These are phyloP conservation scores for Craterocephalus amniculus DNA, from an alignment of 2,797 vertebrate species.

Conservation along the genomic window DNA sequence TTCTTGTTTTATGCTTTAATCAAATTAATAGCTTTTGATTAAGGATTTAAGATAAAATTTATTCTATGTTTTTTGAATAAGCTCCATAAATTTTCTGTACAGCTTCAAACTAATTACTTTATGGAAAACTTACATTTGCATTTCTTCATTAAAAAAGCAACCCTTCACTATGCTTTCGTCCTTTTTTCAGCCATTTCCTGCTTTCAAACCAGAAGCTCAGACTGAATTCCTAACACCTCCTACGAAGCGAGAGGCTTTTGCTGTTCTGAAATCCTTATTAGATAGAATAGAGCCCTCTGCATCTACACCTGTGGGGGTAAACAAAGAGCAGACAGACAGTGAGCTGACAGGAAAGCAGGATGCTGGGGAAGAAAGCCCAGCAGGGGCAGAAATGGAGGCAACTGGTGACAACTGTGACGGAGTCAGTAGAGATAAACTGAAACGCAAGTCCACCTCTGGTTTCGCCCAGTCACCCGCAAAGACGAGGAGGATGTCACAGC, in stretches of 20 bases:
- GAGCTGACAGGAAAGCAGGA: conserved; percentile 25
- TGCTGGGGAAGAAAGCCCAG: conserved; percentile 24
- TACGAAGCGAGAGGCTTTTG: conserved; percentile 68
- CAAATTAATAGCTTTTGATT: not conserved
- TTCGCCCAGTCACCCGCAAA: conserved; percentile 66
- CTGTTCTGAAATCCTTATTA: conserved; percentile 61
- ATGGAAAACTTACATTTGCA: not conserved
- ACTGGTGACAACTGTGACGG: conserved; percentile 10
- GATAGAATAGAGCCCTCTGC: conserved; percentile 15
- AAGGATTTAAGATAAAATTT: not conserved
- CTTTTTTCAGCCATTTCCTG: conserved; percentile 74
- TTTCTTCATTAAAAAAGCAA: not conserved
- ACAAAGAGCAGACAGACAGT: conserved; percentile 10
- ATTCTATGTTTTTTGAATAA: not conserved
- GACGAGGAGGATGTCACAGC: conserved; percentile 65
- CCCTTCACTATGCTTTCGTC: not conserved
- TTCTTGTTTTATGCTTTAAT: too few species aligned
- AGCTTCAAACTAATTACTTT: too few species aligned
- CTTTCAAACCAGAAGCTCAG: conserved; percentile 42
- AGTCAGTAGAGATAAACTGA: conserved; percentile 44
- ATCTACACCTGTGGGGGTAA: not conserved
- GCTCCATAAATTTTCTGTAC: too few species aligned
- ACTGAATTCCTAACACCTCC: conserved; percentile 58
- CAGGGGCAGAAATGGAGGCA: not conserved
- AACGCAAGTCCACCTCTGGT: conserved; percentile 69